Evolutionary conservation across 2,888 invertebrate genomes (phyloP).

Genomic region (Polyploca ridens): DNA sequence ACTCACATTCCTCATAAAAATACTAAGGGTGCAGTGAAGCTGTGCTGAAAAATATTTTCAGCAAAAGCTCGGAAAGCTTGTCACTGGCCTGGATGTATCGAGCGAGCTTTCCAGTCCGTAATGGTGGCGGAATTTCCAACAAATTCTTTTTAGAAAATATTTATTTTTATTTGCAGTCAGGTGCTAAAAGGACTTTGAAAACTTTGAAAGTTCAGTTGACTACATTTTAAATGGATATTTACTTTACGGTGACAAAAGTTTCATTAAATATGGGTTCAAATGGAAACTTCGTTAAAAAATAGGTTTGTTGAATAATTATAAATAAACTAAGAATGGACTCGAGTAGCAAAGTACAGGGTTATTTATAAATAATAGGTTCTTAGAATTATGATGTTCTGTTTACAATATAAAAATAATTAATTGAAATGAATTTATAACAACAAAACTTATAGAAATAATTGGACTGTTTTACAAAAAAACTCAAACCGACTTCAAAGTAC

Average conservation of each 20-base stretch:
- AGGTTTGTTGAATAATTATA: too few species aligned
- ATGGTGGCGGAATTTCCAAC: neutral
- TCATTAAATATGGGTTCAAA: neutral
- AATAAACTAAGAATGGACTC: too few species aligned
- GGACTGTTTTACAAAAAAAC: too few species aligned
- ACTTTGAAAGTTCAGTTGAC: neutral
- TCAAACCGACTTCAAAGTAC: too few species aligned
- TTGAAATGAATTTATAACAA: too few species aligned
- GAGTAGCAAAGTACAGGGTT: too few species aligned
- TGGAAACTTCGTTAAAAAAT: too few species aligned
- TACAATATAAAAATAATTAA: too few species aligned
- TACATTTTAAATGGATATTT: neutral
- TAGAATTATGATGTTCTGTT: too few species aligned
- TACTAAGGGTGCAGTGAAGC: neutral
- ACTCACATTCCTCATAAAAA: neutral
- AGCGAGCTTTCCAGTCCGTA: conserved; percentile 13
- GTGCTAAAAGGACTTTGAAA: neutral
- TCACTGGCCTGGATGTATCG: conserved; percentile 16
- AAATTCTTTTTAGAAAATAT: neutral
- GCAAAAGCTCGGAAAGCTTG: conserved; percentile 17
- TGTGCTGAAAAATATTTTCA: conserved; percentile 17
- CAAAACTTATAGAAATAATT: too few species aligned
- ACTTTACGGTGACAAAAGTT: neutral
- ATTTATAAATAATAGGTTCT: too few species aligned
- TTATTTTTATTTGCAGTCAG: neutral